Conservation (phyloP, 2,888 invertebrate genomes). For the Aethes cnicana region DNA sequence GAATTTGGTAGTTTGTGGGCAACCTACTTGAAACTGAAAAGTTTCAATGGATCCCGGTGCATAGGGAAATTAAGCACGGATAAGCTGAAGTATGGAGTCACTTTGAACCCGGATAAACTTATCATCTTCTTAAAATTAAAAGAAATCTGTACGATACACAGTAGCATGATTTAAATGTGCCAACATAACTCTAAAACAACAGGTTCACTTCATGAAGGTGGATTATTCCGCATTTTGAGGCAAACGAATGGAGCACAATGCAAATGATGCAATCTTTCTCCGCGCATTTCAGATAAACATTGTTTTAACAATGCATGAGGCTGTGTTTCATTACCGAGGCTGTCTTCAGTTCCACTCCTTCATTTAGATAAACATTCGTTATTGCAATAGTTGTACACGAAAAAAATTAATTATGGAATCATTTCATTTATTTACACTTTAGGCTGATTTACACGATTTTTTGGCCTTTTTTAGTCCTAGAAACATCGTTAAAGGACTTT, state of each 20-base stretch:
- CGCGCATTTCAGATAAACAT: constrained; percentile 25
- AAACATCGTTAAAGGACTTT: background rate
- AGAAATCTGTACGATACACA: background rate
- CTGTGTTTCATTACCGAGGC: constrained; percentile 8
- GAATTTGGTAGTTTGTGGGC: constrained; percentile 48
- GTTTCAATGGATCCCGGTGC: constrained; percentile 32
- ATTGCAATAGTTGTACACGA: too few species aligned
- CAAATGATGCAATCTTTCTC: constrained; percentile 29
- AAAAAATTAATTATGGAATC: too few species aligned
- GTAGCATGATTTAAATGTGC: background rate
- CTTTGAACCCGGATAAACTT: background rate
- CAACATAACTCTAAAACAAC: background rate
- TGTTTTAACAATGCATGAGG: constrained; percentile 25
- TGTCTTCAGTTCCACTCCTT: constrained; percentile 1
- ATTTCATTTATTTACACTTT: too few species aligned
- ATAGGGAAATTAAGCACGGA: constrained; percentile 30
- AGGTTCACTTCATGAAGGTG: constrained; percentile 17
- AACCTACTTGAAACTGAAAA: constrained; percentile 39
- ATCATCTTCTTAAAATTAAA: background rate
- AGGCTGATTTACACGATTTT: background rate
- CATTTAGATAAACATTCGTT: background rate
- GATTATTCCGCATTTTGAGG: constrained; percentile 23
- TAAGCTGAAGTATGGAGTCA: constrained; percentile 18
- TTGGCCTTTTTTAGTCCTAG: background rate
- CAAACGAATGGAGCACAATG: constrained; percentile 25